These are phyloP conservation scores for Entomobrya proxima DNA, from an alignment of 2,888 invertebrate genomes.

Conservation along the genomic window DNA sequence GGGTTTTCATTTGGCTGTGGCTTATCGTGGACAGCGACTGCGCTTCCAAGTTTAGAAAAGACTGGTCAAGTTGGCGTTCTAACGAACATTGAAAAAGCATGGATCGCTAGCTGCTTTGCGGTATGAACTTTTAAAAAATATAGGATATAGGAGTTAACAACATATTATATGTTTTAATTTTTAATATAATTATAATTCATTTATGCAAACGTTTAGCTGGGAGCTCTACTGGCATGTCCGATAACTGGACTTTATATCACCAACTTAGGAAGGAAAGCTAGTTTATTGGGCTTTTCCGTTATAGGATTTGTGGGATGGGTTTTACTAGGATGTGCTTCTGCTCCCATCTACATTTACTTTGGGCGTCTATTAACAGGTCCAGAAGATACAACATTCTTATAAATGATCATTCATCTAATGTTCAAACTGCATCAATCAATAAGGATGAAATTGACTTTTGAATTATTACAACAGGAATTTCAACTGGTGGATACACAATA, in stretches of 20 bases:
- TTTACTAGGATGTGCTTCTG: slow-evolving; percentile 79
- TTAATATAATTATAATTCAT: no score
- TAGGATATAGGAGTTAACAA: no score
- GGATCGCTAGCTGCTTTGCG: slow-evolving; percentile 57
- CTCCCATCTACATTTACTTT: slow-evolving; percentile 75
- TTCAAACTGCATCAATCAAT: no score
- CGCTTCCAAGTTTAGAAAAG: slow-evolving; percentile 52
- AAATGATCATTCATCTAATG: not conserved
- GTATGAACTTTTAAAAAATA: slow-evolving; percentile 19
- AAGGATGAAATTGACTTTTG: not conserved
- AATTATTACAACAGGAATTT: slow-evolving; percentile 76
- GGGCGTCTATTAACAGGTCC: slow-evolving; percentile 68
- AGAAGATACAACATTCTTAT: not conserved
- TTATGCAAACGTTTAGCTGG: slow-evolving; percentile 57
- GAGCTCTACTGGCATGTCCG: slow-evolving; percentile 74
- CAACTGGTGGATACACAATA: slow-evolving; percentile 77
- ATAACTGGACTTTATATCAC: slow-evolving; percentile 79
- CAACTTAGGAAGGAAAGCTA: slow-evolving; percentile 80
- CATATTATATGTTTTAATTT: not conserved
- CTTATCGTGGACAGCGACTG: slow-evolving; percentile 56
- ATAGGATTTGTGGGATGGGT: slow-evolving; percentile 82
- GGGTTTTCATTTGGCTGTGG: slow-evolving; percentile 62
- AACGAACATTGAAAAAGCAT: slow-evolving; percentile 34
- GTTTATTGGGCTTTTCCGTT: slow-evolving; percentile 79
- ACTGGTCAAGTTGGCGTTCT: slow-evolving; percentile 50